Percentiles rank a stretch among this genome's conserved stretches.
These are phyloP conservation scores for Siniperca chuatsi DNA, from an alignment of 2,113 vertebrate genomes.

Conservation along the genomic window DNA sequence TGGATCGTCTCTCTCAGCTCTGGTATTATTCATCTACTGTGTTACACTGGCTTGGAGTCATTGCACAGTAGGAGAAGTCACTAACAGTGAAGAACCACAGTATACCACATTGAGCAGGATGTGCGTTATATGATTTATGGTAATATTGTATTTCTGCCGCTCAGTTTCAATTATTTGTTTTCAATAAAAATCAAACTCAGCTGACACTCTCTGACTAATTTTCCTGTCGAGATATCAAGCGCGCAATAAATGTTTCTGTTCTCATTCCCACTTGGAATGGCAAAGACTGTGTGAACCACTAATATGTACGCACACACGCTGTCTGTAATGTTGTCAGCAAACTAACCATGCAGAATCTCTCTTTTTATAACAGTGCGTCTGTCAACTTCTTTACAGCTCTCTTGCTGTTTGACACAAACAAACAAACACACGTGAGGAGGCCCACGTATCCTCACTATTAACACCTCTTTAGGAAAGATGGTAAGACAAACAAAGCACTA, in stretches of 20 bases:
- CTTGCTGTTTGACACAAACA: slow-evolving; percentile 7
- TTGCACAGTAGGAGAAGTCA: slow-evolving; percentile 78
- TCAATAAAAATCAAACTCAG: slow-evolving; percentile 70
- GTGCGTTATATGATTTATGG: slow-evolving; percentile 75
- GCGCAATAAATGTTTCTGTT: slow-evolving; percentile 61
- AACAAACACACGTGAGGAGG: slow-evolving; percentile 4
- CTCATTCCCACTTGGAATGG: slow-evolving; percentile 67
- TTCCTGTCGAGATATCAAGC: slow-evolving; percentile 68
- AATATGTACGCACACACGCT: slow-evolving; percentile 25
- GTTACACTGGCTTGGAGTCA: slow-evolving; percentile 78
- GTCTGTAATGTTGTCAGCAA: slow-evolving; percentile 46
- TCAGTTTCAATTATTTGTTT: slow-evolving; percentile 74
- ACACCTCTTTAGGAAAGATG: slow-evolving; percentile 62
- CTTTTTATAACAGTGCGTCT: background rate
- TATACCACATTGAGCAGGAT: slow-evolving; percentile 66
- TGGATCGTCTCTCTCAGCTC: slow-evolving; percentile 73
- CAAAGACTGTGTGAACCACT: slow-evolving; percentile 53
- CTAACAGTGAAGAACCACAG: slow-evolving; percentile 70
- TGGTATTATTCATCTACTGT: slow-evolving; percentile 80
- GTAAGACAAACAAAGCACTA: slow-evolving; percentile 53
- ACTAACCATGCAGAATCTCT: slow-evolving; percentile 17
- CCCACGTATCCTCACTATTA: slow-evolving; percentile 20
- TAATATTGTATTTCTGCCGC: slow-evolving; percentile 74
- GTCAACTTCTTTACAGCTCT: slow-evolving; percentile 26
- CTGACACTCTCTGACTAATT: slow-evolving; percentile 58